Conservation (phyloP, 1,140 invertebrate species). For the Zaprionus ghesquierei region DNA sequence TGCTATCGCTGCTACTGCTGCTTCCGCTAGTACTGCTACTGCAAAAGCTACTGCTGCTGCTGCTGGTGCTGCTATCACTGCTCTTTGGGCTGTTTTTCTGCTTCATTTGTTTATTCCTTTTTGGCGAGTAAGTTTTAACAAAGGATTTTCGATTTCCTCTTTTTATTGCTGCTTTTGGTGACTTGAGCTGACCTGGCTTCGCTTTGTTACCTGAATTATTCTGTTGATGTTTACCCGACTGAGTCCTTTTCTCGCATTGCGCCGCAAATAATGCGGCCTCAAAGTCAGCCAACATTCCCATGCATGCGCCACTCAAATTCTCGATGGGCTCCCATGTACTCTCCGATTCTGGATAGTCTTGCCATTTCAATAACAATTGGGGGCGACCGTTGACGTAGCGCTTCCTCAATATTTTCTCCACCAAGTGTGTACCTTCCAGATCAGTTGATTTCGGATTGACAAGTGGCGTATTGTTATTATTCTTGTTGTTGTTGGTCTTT, state of each 20-base stretch:
- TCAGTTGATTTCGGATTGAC: not conserved
- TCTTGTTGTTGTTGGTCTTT: not conserved
- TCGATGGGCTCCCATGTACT: slow-evolving; percentile 56
- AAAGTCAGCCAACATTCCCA: slow-evolving; percentile 33
- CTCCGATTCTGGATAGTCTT: slow-evolving; percentile 3
- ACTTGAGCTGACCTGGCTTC: not conserved
- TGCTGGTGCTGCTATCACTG: not conserved
- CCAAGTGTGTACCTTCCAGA: not conserved
- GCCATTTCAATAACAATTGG: slow-evolving; percentile 42
- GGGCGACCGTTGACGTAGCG: slow-evolving; percentile 27
- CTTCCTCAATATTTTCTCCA: slow-evolving; percentile 39
- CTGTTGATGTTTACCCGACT: not conserved
- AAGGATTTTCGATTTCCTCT: not conserved
- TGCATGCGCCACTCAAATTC: slow-evolving; percentile 24
- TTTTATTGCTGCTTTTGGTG: not conserved
- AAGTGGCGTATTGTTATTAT: not conserved
- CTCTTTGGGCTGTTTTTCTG: not conserved
- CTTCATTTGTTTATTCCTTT: not conserved
- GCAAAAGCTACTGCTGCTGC: not conserved
- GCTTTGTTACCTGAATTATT: not conserved
- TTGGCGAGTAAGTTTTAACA: not conserved
- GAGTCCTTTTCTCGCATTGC: not conserved
- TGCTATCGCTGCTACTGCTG: not conserved
- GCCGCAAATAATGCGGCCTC: slow-evolving; percentile 16
- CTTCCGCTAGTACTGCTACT: not conserved